phyloP scores from a whole-genome alignment of 2,113 vertebrate genomes.

The Tinamus guttatus region DNA sequence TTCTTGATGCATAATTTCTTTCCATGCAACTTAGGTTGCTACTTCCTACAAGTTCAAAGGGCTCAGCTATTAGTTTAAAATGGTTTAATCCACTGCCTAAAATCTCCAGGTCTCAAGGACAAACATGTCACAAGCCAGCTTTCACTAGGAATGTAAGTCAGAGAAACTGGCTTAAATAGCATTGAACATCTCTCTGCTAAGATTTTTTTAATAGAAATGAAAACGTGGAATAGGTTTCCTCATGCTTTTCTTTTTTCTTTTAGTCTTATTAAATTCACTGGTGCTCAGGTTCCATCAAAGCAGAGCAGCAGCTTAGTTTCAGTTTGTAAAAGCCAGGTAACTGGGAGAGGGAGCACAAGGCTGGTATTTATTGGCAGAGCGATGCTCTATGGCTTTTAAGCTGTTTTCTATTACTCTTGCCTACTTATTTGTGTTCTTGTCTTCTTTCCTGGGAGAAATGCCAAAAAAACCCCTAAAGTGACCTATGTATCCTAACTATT shows the following conservation, averaged over 20 bases:
- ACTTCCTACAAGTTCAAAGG: neutral
- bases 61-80: neutral
- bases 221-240: neutral
- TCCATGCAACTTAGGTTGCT: neutral
- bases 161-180: neutral
- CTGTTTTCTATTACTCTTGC: neutral
- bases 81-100: neutral
- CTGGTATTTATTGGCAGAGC: neutral
- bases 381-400: neutral
- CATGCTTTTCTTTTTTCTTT: neutral
- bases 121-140: neutral
- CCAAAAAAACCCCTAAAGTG: slow-evolving; percentile 11
- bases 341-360: neutral
- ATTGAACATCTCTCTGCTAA: neutral
- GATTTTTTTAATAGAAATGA: neutral
- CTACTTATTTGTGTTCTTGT: neutral
- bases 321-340: neutral
- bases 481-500: slow-evolving; percentile 15
- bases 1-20: neutral
- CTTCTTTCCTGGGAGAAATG: slow-evolving; percentile 12
- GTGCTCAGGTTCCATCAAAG: neutral
- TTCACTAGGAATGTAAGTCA: neutral
- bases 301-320: neutral
- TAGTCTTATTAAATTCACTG: neutral
- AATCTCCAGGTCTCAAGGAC: neutral